Base-by-base conservation (phyloP, 2,113 vertebrate genomes). In the Desmodus rotundus region DNA sequence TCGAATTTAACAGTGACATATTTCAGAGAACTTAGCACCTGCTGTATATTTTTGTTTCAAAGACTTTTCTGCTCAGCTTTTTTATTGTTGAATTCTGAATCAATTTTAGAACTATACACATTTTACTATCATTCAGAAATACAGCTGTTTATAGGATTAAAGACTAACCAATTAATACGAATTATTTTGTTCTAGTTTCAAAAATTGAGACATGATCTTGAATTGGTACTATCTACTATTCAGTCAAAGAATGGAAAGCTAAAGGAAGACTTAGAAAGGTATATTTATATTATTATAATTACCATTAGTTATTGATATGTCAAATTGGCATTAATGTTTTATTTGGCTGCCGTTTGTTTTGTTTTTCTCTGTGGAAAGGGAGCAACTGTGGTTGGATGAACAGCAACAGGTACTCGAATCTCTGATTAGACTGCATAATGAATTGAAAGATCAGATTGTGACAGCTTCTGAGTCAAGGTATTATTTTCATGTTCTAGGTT, bases 181-280 rank as follows among this genome's bases (percentile, higher is more conserved):
- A 84, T 96, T 92, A 96, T 95, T 97, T 96, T 94, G 81, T 98
- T 98, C 8, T 93, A 99, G 98, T 98, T 99, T 94, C 80, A 97
- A 97, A 98, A 97, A 87, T 61, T 98, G 89, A 94, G 95, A 67
- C 86, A 72, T 68, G 96, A 97, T 50, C 98, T 99, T 97, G 97
- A 98, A 98, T 95, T 91, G 83, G 0, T 98, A 22, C 93, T 98
- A 52, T 96, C 84, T 87, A 10, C 65, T 96, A 5, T 98, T 96
- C 61, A 56, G 10, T 89, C 33, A 87, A 98, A 98, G 95, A 98
- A 98, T 94, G 89, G 97, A 93, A 74, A 96, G n/a, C 77, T 98
- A 94, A 97, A 98, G 3, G 95, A 98, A 97, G 96, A 98, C 22
- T 93, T 99, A 72, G 70, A 94, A 97, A 98, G 98, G 99, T 99